phyloP scores from a whole-genome alignment of 2,888 invertebrate genomes.

The Danaus chrysippus region DNA sequence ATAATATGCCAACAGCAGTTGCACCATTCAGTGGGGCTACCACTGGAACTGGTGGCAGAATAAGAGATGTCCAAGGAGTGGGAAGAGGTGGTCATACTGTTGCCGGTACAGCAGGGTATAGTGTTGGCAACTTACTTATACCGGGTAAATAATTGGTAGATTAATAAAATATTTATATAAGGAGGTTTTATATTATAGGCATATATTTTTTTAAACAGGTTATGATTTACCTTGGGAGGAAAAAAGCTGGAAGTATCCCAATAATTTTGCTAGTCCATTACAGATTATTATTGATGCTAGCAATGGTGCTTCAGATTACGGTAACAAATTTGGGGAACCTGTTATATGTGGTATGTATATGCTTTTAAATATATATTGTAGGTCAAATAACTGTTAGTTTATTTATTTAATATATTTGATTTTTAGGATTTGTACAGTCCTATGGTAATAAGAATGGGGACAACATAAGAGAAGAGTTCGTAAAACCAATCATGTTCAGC shows the following conservation, averaged over 20 bases:
- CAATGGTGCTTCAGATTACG: slow-evolving; percentile 99
- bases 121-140: slow-evolving; percentile 94
- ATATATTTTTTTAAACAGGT: slow-evolving; percentile 68
- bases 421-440: slow-evolving; percentile 91
- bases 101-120: slow-evolving; percentile 97
- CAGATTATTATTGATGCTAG: slow-evolving; percentile 97
- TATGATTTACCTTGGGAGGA: slow-evolving; percentile 95
- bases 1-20: slow-evolving; percentile 98
- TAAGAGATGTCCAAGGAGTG: slow-evolving; percentile 96
- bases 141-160: slow-evolving; percentile 80
- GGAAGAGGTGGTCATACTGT: slow-evolving; percentile 96
- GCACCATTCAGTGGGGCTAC: slow-evolving; percentile 99
- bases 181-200: neutral
- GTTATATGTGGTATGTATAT: slow-evolving; percentile 79
- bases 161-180: neutral
- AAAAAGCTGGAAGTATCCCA: slow-evolving; percentile 85
- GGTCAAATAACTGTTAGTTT: neutral
- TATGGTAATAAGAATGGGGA: slow-evolving; percentile 87
- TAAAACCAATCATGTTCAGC: slow-evolving; percentile 99
- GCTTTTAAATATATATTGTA: neutral
- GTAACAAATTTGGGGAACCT: slow-evolving; percentile 99
- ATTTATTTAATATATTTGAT: neutral
- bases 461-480: slow-evolving; percentile 90
- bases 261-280: slow-evolving; percentile 92
- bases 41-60: slow-evolving; percentile 97